phyloP scores from a whole-genome alignment of 2,797 vertebrate genomes.

The Myripristis jacobus region DNA sequence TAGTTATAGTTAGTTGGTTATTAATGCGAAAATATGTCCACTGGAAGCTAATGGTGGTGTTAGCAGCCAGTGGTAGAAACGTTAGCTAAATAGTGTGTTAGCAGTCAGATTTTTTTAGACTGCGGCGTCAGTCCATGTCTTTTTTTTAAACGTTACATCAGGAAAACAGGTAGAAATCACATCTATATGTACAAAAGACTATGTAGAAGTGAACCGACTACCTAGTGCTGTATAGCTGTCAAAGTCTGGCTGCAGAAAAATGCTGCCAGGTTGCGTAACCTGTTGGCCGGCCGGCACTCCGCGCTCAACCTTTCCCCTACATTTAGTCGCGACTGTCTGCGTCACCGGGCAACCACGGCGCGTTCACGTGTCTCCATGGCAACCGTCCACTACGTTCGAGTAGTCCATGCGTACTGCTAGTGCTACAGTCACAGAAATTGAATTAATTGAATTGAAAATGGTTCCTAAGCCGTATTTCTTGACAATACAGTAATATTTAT shows the following conservation, averaged over 20 bases:
- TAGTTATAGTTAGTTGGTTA: not conserved
- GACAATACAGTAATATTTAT: too few species aligned
- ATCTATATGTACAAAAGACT: not conserved
- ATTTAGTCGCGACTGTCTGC: constrained; percentile 32
- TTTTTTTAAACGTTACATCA: not conserved
- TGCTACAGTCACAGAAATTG: too few species aligned
- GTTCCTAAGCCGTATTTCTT: too few species aligned
- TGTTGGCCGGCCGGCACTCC: constrained; percentile 10
- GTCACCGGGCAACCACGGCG: constrained; percentile 40
- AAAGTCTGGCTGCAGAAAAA: not conserved
- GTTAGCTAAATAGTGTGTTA: not conserved
- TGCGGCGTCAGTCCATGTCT: not conserved
- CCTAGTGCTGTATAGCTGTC: too few species aligned
- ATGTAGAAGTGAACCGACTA: too few species aligned
- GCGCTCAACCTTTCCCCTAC: constrained; percentile 76
- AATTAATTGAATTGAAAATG: too few species aligned
- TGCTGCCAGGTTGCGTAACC: constrained; percentile 57
- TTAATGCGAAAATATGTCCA: too few species aligned
- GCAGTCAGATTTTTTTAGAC: not conserved
- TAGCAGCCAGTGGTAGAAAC: not conserved
- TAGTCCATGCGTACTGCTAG: too few species aligned
- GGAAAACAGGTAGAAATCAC: not conserved
- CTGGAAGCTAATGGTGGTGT: not conserved
- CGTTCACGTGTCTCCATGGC: constrained; percentile 50
- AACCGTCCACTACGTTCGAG: constrained; percentile 28